Percentiles rank a stretch among this genome's conserved stretches.
Evolutionary conservation across 2,797 vertebrate genomes (phyloP).

Genomic region (Eulemur rubriventer): DNA sequence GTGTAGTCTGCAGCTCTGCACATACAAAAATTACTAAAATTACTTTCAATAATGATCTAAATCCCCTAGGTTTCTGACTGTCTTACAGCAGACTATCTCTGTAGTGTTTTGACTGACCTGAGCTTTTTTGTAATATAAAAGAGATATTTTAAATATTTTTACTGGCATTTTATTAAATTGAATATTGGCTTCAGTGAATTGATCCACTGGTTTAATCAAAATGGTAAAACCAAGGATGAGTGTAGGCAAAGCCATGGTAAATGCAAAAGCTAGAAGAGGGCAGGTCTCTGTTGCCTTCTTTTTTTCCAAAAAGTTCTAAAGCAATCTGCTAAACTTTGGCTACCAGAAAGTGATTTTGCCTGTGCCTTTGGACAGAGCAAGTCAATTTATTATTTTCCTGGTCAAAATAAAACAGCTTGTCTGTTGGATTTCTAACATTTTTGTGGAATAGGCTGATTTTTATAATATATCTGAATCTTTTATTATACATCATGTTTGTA

Average conservation of each 20-base stretch:
- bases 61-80: not conserved
- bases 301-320: not conserved
- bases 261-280: not conserved
- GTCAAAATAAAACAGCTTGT: not conserved
- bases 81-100: not conserved
- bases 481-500: not conserved
- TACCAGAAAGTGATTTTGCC: not conserved
- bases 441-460: not conserved
- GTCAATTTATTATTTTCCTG: not conserved
- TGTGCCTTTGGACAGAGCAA: not conserved
- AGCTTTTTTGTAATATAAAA: not conserved
- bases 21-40: not conserved
- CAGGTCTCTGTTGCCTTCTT: too few relatives aligned
- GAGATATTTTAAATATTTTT: not conserved
- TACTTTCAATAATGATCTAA: not conserved
- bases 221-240: not conserved
- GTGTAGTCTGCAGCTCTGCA: not conserved
- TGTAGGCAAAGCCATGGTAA: not conserved
- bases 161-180: not conserved
- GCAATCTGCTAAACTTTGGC: not conserved
- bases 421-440: not conserved
- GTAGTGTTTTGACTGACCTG: not conserved
- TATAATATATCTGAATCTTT: not conserved
- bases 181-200: not conserved
- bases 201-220: not conserved